Evolutionary conservation across 2,113 vertebrate genomes (phyloP).

Genomic region (Microtus ochrogaster): DNA sequence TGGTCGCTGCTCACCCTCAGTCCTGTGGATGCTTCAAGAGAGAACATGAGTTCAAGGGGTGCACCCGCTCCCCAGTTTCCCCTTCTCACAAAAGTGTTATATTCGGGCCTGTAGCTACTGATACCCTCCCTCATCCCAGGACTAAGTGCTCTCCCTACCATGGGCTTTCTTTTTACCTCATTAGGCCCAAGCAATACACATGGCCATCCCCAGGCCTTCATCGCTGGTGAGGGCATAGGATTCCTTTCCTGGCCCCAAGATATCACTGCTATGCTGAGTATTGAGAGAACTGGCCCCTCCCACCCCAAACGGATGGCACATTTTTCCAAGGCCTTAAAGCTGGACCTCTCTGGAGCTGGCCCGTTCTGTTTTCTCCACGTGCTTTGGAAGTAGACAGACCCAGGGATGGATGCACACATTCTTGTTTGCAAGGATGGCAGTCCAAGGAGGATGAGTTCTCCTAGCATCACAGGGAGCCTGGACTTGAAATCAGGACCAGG

Average conservation of each 20-base stretch:
- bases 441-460: background rate
- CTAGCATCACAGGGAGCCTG: background rate
- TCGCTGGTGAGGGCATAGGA: background rate
- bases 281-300: background rate
- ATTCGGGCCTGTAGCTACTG: too few species aligned
- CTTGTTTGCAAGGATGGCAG: background rate
- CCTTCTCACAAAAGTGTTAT: too few species aligned
- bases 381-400: background rate
- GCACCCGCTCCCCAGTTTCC: background rate
- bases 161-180: background rate
- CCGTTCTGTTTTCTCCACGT: background rate
- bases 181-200: too few species aligned
- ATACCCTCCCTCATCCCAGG: background rate
- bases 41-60: background rate
- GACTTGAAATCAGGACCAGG: background rate
- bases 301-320: too few species aligned
- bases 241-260: background rate
- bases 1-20: slow-evolving; percentile 67
- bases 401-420: background rate
- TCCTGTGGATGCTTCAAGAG: background rate
- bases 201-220: background rate
- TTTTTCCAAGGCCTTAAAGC: background rate
- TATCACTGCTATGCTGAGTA: background rate
- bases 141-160: background rate
- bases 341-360: background rate